phyloP scores from a whole-genome alignment of 2,888 invertebrate genomes.

The Venusia cambrica region DNA sequence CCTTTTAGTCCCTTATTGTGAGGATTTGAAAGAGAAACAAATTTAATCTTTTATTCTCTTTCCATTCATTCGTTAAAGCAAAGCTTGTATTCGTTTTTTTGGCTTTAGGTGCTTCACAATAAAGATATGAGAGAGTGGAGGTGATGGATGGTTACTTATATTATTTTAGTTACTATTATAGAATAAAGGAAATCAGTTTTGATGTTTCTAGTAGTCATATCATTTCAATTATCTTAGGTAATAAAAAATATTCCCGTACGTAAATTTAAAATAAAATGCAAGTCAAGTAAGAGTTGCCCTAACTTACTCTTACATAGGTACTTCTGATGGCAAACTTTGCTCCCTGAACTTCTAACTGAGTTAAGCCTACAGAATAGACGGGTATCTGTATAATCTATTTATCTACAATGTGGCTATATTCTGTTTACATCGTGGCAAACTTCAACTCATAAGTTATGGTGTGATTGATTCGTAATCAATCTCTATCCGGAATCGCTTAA shows the following conservation, averaged over 20 bases:
- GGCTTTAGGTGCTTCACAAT: conserved; percentile 1
- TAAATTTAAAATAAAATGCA: conserved; percentile 27
- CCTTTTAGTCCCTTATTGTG: conserved; percentile 35
- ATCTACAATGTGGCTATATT: too few relatives aligned
- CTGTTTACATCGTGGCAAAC: too few relatives aligned
- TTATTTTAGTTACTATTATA: too few relatives aligned
- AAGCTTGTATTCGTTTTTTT: conserved; percentile 36
- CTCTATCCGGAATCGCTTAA: too few relatives aligned
- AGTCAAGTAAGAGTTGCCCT: too few relatives aligned
- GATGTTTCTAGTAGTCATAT: too few relatives aligned
- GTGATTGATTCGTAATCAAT: too few relatives aligned
- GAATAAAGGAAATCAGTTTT: too few relatives aligned
- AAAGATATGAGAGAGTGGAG: background rate
- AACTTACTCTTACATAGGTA: conserved; percentile 45
- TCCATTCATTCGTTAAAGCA: conserved; percentile 39
- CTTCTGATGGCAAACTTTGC: conserved; percentile 61
- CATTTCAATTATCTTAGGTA: too few relatives aligned
- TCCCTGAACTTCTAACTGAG: conserved; percentile 71
- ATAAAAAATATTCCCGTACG: conserved; percentile 1
- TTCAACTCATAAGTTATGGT: too few relatives aligned
- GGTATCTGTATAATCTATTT: conserved; percentile 54
- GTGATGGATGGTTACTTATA: background rate
- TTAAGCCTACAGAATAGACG: conserved; percentile 58
- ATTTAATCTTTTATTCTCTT: conserved; percentile 41
- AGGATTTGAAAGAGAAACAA: conserved; percentile 29